Conservation (phyloP, 2,797 vertebrate species). For the Limnodromus scolopaceus region DNA sequence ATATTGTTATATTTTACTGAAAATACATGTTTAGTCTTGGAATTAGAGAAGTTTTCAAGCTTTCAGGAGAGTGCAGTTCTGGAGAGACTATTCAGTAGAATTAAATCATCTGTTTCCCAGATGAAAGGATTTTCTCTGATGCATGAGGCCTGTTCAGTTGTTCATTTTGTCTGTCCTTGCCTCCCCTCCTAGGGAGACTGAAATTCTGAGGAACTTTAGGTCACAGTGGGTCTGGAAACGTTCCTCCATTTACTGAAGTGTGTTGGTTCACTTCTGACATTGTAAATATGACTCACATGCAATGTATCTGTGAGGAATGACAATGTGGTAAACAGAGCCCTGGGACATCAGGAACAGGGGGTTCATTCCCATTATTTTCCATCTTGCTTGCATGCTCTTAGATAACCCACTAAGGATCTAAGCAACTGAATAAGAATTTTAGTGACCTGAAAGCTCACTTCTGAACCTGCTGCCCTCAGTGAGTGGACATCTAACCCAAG, state of each 20-base stretch:
- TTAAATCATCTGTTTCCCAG: not conserved
- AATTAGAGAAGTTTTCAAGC: not conserved
- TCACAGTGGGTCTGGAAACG: constrained; percentile 32
- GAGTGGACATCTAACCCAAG: not conserved
- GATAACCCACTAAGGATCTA: not conserved
- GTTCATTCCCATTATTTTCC: constrained; percentile 25
- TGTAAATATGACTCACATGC: not conserved
- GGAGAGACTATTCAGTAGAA: not conserved
- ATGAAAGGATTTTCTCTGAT: not conserved
- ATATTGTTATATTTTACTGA: not conserved
- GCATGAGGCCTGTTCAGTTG: not conserved
- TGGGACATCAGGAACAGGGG: not conserved
- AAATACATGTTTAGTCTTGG: not conserved
- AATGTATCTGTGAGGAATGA: not conserved
- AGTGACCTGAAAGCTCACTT: not conserved
- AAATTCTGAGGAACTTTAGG: constrained; percentile 29
- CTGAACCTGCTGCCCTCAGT: not conserved
- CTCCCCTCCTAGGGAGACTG: not conserved
- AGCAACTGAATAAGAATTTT: not conserved
- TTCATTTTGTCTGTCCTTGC: not conserved
- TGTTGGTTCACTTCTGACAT: not conserved
- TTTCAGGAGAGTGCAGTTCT: not conserved
- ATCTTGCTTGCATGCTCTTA: not conserved
- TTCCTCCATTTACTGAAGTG: not conserved
- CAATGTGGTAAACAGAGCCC: not conserved